phyloP scores from a whole-genome alignment of 2,888 invertebrate genomes.

The Tillus elongatus region DNA sequence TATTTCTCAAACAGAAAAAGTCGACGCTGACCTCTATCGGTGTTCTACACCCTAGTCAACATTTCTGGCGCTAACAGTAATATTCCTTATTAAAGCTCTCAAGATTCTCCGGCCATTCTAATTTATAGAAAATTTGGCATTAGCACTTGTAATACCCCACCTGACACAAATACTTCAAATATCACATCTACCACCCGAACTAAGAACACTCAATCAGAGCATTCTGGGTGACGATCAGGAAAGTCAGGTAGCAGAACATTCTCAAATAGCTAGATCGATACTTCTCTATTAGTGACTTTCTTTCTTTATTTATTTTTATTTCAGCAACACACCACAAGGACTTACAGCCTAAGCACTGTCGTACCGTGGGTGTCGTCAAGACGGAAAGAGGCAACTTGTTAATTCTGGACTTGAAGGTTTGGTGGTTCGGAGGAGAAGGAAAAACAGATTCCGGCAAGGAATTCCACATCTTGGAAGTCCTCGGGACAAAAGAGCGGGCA shows the following conservation, averaged over 20 bases:
- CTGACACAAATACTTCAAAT: neutral
- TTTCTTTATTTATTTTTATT: no score
- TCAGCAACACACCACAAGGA: no score
- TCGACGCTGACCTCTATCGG: neutral
- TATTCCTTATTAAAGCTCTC: constrained; percentile 3
- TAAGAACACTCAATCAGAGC: neutral
- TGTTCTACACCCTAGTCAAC: neutral
- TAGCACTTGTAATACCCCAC: neutral
- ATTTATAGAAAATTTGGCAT: neutral
- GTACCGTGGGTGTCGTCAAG: no score
- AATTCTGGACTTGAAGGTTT: no score
- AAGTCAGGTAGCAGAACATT: neutral
- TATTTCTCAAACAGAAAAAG: neutral
- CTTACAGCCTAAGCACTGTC: no score
- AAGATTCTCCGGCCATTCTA: constrained; percentile 2
- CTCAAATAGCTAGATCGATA: no score
- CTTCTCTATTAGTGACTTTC: no score
- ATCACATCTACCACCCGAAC: neutral
- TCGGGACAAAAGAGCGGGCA: no score
- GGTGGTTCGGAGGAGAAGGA: no score
- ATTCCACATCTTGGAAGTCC: no score
- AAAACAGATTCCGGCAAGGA: no score
- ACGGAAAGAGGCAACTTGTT: no score
- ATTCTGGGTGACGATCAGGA: constrained; percentile 1
- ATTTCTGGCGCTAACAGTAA: neutral